phyloP scores from a whole-genome alignment of 2,113 vertebrate genomes.

The Motacilla tschutschensis region DNA sequence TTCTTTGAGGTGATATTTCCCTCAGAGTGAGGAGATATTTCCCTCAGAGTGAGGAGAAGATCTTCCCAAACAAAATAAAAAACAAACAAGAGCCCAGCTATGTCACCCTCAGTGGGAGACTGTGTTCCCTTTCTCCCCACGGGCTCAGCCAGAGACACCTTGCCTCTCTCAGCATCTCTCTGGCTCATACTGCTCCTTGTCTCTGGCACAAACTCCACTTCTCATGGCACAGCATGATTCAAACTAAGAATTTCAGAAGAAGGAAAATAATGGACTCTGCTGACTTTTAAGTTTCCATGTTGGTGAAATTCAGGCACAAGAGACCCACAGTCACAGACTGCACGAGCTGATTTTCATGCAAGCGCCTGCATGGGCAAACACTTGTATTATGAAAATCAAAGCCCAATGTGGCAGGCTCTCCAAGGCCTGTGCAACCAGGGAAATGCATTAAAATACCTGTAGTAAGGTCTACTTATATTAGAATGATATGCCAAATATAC shows the following conservation, averaged over 20 bases:
- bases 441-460: background rate
- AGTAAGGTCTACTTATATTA: background rate
- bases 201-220: background rate
- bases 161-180: background rate
- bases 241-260: background rate
- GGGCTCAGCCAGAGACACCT: background rate
- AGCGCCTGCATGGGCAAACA: background rate
- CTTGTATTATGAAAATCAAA: constrained; percentile 4
- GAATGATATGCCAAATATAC: background rate
- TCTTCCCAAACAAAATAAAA: background rate
- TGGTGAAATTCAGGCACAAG: background rate
- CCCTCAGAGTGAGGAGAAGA: background rate
- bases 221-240: background rate
- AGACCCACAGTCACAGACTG: background rate
- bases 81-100: background rate
- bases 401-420: background rate
- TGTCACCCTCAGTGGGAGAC: accelerated
- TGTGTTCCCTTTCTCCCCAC: background rate
- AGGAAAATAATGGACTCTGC: background rate
- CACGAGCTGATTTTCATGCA: background rate
- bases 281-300: background rate
- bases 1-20: background rate
- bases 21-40: background rate
- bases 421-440: background rate
- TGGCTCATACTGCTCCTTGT: background rate